Conservation (phyloP, 2,888 invertebrate genomes). For the Agonopterix arenella region DNA sequence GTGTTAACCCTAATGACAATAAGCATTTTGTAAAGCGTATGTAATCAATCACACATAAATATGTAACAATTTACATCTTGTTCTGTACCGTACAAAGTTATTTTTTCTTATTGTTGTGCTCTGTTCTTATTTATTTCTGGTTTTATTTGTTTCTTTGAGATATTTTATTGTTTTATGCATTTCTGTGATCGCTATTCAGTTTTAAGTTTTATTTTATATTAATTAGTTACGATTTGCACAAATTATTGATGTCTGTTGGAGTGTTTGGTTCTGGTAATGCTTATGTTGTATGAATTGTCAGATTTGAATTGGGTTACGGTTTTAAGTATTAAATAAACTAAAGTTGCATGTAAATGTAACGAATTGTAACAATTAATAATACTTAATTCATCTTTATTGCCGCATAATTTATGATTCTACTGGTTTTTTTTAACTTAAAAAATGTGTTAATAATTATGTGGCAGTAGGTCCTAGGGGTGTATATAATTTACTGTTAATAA, state of each 20-base stretch:
- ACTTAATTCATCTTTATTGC: too few species aligned
- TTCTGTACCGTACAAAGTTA: constrained; percentile 42
- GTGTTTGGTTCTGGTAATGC: background rate
- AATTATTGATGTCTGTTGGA: constrained; percentile 23
- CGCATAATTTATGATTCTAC: too few species aligned
- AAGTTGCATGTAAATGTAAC: background rate
- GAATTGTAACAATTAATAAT: too few species aligned
- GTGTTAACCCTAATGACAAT: constrained; percentile 59
- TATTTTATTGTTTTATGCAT: constrained; percentile 52
- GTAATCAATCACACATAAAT: constrained; percentile 28
- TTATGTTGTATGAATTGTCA: background rate
- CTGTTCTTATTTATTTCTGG: constrained; percentile 38
- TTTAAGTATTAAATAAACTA: constrained; percentile 8
- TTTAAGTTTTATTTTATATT: constrained; percentile 42
- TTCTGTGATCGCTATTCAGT: constrained; percentile 66
- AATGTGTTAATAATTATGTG: too few species aligned
- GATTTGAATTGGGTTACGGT: constrained; percentile 3
- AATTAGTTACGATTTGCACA: constrained; percentile 45
- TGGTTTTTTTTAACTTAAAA: too few species aligned
- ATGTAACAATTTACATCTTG: constrained; percentile 6
- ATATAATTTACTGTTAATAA: too few species aligned
- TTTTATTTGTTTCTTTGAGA: constrained; percentile 20
- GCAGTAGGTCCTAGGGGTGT: too few species aligned
- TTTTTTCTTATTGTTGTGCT: constrained; percentile 23
- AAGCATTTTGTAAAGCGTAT: constrained; percentile 52